A percentile compares a stretch with the other conserved stretches of the same genome.
Conservation (phyloP, 2,797 vertebrate species). For the Channallabes apus region DNA sequence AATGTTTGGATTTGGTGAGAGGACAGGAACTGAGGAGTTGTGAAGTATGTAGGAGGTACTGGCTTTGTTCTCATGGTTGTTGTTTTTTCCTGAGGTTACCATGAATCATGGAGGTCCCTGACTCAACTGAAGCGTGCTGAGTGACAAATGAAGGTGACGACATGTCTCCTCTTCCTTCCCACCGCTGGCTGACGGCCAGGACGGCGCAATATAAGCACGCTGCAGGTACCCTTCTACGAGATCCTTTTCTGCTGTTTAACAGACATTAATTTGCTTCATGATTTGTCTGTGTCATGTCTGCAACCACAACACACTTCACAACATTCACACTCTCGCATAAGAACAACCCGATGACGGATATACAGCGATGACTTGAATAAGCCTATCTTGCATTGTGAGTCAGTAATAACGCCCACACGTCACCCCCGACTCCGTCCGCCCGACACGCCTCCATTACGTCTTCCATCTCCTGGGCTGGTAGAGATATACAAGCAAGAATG, state of each 20-base stretch:
- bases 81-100: slow-evolving; percentile 58
- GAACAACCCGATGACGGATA: slow-evolving; percentile 16
- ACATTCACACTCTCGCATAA: too few species aligned
- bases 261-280: neutral
- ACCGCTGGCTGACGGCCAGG: slow-evolving; percentile 58
- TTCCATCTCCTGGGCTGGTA: slow-evolving; percentile 55
- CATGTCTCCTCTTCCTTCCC: slow-evolving; percentile 71
- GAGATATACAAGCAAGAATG: slow-evolving; percentile 61
- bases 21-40: slow-evolving; percentile 37
- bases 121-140: slow-evolving; percentile 65
- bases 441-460: slow-evolving; percentile 59
- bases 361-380: neutral
- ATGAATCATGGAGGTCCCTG: slow-evolving; percentile 75
- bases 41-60: slow-evolving; percentile 50
- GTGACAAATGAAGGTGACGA: slow-evolving; percentile 70
- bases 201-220: slow-evolving; percentile 8
- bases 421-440: slow-evolving; percentile 56
- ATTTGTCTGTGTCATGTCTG: neutral
- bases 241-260: neutral
- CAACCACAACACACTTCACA: neutral
- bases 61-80: slow-evolving; percentile 46
- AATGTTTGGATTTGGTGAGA: slow-evolving; percentile 43
- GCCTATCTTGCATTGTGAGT: slow-evolving; percentile 56
- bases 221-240: neutral
- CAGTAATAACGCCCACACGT: slow-evolving; percentile 58